Evolutionary conservation across 2,888 invertebrate species (phyloP).

Genomic region (Lobophora halterata): DNA sequence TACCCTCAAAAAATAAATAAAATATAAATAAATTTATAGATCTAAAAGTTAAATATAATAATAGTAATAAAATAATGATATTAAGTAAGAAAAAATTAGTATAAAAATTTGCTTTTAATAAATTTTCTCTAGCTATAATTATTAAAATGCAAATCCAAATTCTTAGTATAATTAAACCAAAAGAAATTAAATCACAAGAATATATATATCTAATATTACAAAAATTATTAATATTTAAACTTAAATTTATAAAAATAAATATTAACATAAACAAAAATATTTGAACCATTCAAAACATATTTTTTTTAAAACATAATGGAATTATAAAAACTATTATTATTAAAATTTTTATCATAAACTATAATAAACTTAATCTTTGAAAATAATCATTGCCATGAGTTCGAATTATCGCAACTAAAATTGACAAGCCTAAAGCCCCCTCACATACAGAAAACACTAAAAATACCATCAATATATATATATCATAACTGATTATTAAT

Average conservation of each 20-base stretch:
- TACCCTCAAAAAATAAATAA: conserved; percentile 86
- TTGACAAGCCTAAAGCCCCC: conserved; percentile 81
- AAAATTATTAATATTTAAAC: conserved; percentile 53
- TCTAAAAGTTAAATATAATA: conserved; percentile 80
- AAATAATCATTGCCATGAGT: conserved; percentile 84
- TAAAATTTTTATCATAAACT: conserved; percentile 82
- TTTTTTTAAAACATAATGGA: conserved; percentile 72
- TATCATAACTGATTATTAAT: conserved; percentile 65
- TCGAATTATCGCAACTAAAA: conserved; percentile 83
- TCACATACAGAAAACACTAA: conserved; percentile 84
- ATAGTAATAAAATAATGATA: conserved; percentile 74
- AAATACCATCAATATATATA: conserved; percentile 82
- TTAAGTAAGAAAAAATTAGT: conserved; percentile 74
- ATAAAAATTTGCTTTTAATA: conserved; percentile 66
- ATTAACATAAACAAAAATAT: conserved; percentile 71
- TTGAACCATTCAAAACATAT: conserved; percentile 78
- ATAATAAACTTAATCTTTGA: conserved; percentile 78
- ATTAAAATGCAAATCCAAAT: conserved; percentile 83
- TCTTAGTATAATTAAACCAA: conserved; percentile 78
- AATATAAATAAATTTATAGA: conserved; percentile 82
- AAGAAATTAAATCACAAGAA: conserved; percentile 77
- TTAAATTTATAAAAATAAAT: conserved; percentile 71
- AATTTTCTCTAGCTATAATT: conserved; percentile 78
- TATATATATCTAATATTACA: conserved; percentile 64
- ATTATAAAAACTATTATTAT: conserved; percentile 71